These are phyloP conservation scores for Psilopsiagon aurifrons DNA, from an alignment of 2,113 vertebrate genomes.

Conservation along the genomic window DNA sequence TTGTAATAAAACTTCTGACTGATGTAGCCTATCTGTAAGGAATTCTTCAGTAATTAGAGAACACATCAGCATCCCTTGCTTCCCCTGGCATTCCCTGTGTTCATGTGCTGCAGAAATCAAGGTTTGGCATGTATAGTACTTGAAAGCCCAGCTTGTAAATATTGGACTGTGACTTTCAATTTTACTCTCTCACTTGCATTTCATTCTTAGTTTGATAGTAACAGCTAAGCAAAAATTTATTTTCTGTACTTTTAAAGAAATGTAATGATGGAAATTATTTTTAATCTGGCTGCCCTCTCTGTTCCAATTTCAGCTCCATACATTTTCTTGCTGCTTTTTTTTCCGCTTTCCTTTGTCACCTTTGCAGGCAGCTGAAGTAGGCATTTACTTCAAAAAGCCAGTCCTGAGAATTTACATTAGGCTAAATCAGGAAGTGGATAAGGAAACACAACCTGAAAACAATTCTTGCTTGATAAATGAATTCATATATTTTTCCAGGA, in stretches of 20 bases:
- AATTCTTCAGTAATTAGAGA: neutral
- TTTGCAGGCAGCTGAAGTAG: neutral
- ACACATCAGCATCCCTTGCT: neutral
- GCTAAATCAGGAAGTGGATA: neutral
- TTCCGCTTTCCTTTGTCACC: neutral
- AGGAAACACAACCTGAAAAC: neutral
- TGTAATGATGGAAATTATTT: neutral
- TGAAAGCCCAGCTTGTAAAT: neutral
- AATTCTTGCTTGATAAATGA: neutral
- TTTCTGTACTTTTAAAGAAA: neutral
- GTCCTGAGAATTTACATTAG: neutral
- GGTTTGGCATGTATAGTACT: neutral
- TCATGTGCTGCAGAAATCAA: accelerated
- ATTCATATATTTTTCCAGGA: neutral
- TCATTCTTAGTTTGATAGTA: neutral
- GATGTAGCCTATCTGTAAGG: neutral
- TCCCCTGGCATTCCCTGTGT: neutral
- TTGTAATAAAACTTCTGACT: neutral
- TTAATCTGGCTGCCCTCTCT: neutral
- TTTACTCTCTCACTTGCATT: neutral
- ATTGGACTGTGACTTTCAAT: neutral
- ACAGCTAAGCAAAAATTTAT: neutral
- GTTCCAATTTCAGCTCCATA: neutral
- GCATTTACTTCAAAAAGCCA: neutral
- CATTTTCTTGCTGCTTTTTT: neutral